These are phyloP conservation scores for Euplexia lucipara DNA, from an alignment of 2,888 invertebrate genomes.

Conservation along the genomic window DNA sequence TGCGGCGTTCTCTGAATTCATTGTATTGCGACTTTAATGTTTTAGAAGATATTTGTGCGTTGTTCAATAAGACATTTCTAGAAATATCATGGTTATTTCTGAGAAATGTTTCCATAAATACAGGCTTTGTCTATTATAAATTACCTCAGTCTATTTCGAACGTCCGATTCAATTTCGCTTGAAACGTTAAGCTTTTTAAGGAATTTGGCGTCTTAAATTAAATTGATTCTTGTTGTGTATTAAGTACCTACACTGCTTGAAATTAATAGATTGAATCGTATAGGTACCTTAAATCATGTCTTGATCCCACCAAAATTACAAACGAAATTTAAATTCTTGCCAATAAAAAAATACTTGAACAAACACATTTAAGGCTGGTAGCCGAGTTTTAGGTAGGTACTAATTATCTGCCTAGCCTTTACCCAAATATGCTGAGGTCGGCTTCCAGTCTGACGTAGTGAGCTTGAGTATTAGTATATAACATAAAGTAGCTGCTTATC, in stretches of 20 bases:
- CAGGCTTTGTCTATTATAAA: background rate
- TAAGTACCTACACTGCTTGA: conserved; percentile 20
- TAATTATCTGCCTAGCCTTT: too few species aligned
- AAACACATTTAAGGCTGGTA: conserved; percentile 29
- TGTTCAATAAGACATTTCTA: conserved; percentile 17
- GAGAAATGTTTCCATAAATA: background rate
- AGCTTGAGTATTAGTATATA: too few species aligned
- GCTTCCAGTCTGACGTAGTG: too few species aligned
- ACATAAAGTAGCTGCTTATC: too few species aligned
- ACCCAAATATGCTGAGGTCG: too few species aligned
- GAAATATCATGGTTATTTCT: background rate
- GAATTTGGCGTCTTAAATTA: conserved; percentile 5
- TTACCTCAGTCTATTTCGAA: background rate
- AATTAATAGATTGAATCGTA: conserved; percentile 39
- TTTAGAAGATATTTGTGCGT: conserved; percentile 37
- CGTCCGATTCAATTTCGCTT: background rate
- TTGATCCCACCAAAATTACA: conserved; percentile 40
- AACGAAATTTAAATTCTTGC: conserved; percentile 47
- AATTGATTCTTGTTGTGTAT: conserved; percentile 19
- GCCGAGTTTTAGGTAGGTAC: conserved; percentile 5
- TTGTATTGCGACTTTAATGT: conserved; percentile 40
- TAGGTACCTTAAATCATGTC: conserved; percentile 42
- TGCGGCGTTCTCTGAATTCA: conserved; percentile 47
- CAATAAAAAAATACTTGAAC: conserved; percentile 35
- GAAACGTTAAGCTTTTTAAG: conserved; percentile 7